Percentiles rank a stretch among this genome's conserved stretches.
Evolutionary conservation across 2,888 invertebrate species (phyloP).

Genomic region (Apotomis betuletana): DNA sequence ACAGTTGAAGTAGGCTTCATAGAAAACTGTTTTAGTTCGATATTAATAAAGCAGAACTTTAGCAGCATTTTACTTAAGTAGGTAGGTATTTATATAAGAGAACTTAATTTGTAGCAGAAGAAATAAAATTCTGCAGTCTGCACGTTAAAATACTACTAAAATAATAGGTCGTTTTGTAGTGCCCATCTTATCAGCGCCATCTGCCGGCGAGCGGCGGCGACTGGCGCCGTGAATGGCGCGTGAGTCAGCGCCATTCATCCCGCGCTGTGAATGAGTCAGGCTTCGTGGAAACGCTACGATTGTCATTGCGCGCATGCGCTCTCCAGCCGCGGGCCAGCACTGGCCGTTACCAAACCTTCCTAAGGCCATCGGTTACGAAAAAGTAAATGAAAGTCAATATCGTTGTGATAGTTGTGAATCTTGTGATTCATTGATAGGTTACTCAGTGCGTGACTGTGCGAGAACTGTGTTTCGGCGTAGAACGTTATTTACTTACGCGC

Average conservation of each 20-base stretch:
- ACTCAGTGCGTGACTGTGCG: not conserved
- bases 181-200: slow-evolving; percentile 53
- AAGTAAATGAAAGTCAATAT: slow-evolving; percentile 20
- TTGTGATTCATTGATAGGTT: not conserved
- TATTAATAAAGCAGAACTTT: too few relatives aligned
- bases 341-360: slow-evolving; percentile 3
- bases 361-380: slow-evolving; percentile 5
- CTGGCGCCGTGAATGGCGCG: slow-evolving; percentile 68
- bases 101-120: too few relatives aligned
- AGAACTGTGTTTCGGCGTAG: not conserved
- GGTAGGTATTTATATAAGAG: too few relatives aligned
- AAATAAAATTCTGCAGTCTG: not conserved
- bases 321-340: not conserved
- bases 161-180: not conserved
- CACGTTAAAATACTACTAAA: too few relatives aligned
- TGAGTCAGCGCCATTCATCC: slow-evolving; percentile 61
- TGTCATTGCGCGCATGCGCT: slow-evolving; percentile 35
- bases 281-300: slow-evolving; percentile 37
- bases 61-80: too few relatives aligned
- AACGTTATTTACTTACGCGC: too few relatives aligned
- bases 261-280: slow-evolving; percentile 34
- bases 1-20: too few relatives aligned
- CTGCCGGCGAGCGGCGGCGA: slow-evolving; percentile 46
- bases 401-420: slow-evolving; percentile 1
- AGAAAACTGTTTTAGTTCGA: too few relatives aligned